Conservation (phyloP, 2,113 vertebrate genomes). For the Acanthochromis polyacanthus region DNA sequence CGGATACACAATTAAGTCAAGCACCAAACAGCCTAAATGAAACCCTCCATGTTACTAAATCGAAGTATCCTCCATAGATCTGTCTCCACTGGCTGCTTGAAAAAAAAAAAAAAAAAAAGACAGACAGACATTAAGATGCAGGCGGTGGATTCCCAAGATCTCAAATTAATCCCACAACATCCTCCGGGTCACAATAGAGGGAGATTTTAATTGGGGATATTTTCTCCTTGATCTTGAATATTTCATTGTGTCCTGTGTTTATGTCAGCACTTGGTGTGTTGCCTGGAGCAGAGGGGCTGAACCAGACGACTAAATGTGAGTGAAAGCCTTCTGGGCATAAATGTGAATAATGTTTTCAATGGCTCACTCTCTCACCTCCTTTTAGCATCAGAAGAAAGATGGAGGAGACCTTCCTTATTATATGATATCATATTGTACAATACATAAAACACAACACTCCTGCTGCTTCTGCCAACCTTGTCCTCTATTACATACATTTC, state of each 20-base stretch:
- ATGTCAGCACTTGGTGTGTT: constrained; percentile 49
- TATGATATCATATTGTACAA: constrained; percentile 17
- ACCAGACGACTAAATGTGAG: constrained; percentile 39
- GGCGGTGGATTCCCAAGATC: constrained; percentile 45
- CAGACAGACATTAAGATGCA: constrained; percentile 12
- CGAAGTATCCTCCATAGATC: not conserved
- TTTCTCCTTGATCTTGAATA: constrained; percentile 74
- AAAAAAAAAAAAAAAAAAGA: not conserved
- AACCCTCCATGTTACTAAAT: constrained; percentile 30
- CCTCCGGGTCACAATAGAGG: constrained; percentile 59
- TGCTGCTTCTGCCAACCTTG: not conserved
- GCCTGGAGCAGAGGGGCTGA: constrained; percentile 61
- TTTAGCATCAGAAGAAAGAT: constrained; percentile 30
- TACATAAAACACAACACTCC: constrained; percentile 6
- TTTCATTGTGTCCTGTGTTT: constrained; percentile 63
- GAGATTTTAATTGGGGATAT: constrained; percentile 69
- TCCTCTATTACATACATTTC: constrained; percentile 3
- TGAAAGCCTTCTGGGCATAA: constrained; percentile 48
- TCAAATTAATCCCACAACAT: constrained; percentile 59
- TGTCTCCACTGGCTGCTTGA: constrained; percentile 11
- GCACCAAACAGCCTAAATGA: constrained; percentile 23
- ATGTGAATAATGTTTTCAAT: constrained; percentile 50
- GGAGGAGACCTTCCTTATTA: not conserved
- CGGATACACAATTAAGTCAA: constrained; percentile 27
- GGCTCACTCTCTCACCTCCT: constrained; percentile 16